Evolutionary conservation across 53 echinoderm and acorn worm species (phyloP).

Genomic region (Echinometra lucunter): DNA sequence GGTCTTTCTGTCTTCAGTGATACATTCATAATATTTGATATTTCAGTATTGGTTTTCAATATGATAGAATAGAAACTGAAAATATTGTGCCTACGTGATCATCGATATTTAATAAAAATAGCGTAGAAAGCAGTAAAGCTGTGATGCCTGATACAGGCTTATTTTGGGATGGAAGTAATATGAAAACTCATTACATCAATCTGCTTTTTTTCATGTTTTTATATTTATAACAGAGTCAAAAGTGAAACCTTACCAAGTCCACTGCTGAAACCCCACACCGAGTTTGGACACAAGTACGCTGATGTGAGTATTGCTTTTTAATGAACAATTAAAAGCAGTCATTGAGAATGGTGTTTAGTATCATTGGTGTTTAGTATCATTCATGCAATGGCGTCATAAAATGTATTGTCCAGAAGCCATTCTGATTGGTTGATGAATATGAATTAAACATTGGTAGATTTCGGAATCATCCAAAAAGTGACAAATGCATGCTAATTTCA

Average conservation of each 20-base stretch:
- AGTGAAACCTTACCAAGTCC: slow-evolving; percentile 34
- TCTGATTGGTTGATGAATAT: background rate
- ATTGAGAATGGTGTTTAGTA: background rate
- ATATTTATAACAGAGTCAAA: slow-evolving; percentile 8
- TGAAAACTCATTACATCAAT: background rate
- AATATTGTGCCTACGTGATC: too few species aligned
- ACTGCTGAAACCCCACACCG: slow-evolving; percentile 25
- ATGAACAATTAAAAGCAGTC: background rate
- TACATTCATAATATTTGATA: too few species aligned
- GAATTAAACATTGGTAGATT: too few species aligned
- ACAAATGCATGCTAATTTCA: too few species aligned
- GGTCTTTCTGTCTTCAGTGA: too few species aligned
- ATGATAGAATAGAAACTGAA: background rate
- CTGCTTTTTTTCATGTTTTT: background rate
- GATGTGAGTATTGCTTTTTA: slow-evolving; percentile 12
- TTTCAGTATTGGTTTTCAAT: too few species aligned
- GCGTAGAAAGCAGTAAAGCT: too few species aligned
- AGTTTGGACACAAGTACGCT: slow-evolving; percentile 33
- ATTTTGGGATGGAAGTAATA: background rate
- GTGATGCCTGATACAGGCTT: too few species aligned
- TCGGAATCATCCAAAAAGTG: too few species aligned
- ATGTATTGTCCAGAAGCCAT: background rate
- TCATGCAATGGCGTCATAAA: background rate
- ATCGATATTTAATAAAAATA: too few species aligned
- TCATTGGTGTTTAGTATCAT: background rate